phyloP scores from a whole-genome alignment of 1,140 invertebrate species.

The Camponotus floridanus region DNA sequence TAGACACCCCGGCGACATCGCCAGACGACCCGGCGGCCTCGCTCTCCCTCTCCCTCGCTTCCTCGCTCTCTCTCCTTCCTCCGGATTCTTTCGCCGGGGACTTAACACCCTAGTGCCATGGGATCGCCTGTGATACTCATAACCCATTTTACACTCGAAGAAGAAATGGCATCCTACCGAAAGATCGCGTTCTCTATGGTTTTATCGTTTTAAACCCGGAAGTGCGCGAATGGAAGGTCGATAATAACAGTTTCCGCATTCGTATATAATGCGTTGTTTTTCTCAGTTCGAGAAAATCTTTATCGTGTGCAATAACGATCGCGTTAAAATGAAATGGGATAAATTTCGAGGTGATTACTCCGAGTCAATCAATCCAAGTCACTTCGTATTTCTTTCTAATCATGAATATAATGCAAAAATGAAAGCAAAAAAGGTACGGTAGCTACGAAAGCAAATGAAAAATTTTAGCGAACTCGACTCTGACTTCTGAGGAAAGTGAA shows the following conservation, averaged over 20 bases:
- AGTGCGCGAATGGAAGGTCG: not conserved
- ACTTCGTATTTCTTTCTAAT: not conserved
- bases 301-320: not conserved
- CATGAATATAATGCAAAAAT: not conserved
- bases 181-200: not conserved
- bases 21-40: constrained; percentile 43
- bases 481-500: constrained; percentile 35
- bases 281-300: not conserved
- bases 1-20: constrained; percentile 73
- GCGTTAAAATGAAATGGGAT: not conserved
- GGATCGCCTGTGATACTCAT: constrained; percentile 68
- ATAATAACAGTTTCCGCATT: not conserved
- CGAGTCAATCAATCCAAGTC: not conserved
- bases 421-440: not conserved
- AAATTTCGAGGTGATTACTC: constrained; percentile 4
- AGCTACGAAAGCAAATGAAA: constrained; percentile 23
- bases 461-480: constrained; percentile 36
- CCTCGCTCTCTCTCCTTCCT: not conserved
- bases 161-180: constrained; percentile 51
- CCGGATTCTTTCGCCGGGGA: constrained; percentile 66
- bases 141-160: constrained; percentile 70
- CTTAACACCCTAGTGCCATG: constrained; percentile 55
- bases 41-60: not conserved
- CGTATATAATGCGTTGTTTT: not conserved
- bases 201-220: not conserved